phyloP scores from a whole-genome alignment of 2,797 vertebrate species.

The Champsocephalus esox region DNA sequence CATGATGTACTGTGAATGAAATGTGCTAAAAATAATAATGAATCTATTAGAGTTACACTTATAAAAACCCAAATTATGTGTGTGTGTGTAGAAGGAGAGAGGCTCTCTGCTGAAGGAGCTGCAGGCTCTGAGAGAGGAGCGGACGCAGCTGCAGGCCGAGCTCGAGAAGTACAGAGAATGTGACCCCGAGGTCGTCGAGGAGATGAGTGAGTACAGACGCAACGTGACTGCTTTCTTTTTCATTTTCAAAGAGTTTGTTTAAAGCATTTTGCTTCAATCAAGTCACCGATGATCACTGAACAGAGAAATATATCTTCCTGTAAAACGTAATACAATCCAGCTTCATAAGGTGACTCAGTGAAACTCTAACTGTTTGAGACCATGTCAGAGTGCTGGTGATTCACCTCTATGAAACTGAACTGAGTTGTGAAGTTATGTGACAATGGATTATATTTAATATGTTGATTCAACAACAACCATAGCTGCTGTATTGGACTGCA shows the following conservation, averaged over 20 bases:
- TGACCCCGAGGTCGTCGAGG: conserved; percentile 93
- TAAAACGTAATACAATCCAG: not conserved
- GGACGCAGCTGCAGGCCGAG: conserved; percentile 85
- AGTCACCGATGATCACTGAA: not conserved
- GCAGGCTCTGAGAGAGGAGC: conserved; percentile 83
- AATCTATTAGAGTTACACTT: not conserved
- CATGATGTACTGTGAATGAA: not conserved
- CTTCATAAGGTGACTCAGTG: not conserved
- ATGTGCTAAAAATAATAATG: not conserved
- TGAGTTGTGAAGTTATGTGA: not conserved
- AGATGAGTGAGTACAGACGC: conserved; percentile 91
- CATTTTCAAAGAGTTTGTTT: not conserved
- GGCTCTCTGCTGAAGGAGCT: conserved; percentile 86
- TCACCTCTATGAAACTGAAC: not conserved
- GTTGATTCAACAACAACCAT: not conserved
- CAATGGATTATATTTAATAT: not conserved
- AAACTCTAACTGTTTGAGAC: not conserved
- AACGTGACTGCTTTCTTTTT: not conserved
- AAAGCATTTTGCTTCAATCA: not conserved
- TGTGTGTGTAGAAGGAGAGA: conserved; percentile 86
- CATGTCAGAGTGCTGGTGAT: not conserved
- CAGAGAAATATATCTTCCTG: not conserved
- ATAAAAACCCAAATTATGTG: not conserved
- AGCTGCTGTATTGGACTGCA: not conserved
- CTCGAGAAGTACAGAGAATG: conserved; percentile 94